phyloP scores from a whole-genome alignment of 2,113 vertebrate genomes.

The Aspiorhynchus laticeps region DNA sequence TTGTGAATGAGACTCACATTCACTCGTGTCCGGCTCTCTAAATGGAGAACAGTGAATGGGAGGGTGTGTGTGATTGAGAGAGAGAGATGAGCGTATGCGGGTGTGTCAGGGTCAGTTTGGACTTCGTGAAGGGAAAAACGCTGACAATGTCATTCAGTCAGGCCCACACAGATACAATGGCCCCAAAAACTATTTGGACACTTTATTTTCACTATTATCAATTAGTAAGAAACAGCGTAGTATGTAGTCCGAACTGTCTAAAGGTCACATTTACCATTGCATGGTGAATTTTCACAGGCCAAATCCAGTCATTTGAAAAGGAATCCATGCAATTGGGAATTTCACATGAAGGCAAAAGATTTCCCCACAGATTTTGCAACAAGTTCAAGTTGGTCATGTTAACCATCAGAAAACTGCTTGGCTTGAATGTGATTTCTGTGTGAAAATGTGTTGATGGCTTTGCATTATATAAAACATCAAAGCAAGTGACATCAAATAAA shows the following conservation, averaged over 20 bases:
- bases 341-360: neutral
- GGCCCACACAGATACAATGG: neutral
- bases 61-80: neutral
- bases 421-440: neutral
- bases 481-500: neutral
- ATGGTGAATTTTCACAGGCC: neutral
- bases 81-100: neutral
- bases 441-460: neutral
- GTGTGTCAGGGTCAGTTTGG: neutral
- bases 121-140: neutral
- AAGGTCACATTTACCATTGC: neutral
- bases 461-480: neutral
- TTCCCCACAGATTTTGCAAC: neutral
- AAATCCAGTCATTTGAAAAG: neutral
- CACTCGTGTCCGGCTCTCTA: neutral
- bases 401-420: neutral
- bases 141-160: constrained; percentile 11
- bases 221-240: neutral
- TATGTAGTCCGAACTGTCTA: neutral
- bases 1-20: constrained; percentile 45
- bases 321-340: neutral
- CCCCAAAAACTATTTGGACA: neutral
- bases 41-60: neutral
- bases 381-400: no score
- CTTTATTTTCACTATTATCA: neutral